A percentile compares a stretch with the other conserved stretches of the same genome.
Conservation (phyloP, 2,888 invertebrate genomes). For the Autographa pulchrina region DNA sequence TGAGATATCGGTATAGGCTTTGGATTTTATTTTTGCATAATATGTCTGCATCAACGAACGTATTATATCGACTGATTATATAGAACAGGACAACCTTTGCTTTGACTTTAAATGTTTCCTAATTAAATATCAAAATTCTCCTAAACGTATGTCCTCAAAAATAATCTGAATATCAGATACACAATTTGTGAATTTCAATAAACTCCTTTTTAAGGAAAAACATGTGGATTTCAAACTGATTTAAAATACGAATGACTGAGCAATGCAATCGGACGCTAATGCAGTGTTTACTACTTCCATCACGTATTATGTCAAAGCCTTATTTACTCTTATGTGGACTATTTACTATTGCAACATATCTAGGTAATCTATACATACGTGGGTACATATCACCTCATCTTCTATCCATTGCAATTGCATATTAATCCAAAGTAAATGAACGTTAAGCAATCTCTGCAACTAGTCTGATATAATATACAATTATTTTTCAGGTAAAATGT, state of each 20-base stretch:
- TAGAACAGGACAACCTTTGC: too few species aligned
- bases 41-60: not conserved
- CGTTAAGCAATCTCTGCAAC: too few species aligned
- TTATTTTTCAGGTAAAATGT: too few species aligned
- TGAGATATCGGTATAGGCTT: constrained; percentile 22
- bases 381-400: too few species aligned
- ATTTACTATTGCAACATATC: constrained; percentile 16
- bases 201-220: constrained; percentile 28
- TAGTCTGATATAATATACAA: too few species aligned
- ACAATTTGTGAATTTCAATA: not conserved
- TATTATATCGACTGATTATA: not conserved
- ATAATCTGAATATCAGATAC: too few species aligned
- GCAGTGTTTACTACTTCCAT: constrained; percentile 15
- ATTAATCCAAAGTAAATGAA: too few species aligned
- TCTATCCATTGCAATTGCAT: too few species aligned
- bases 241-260: constrained; percentile 38
- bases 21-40: not conserved
- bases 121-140: too few species aligned
- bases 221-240: constrained; percentile 18
- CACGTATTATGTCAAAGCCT: constrained; percentile 32
- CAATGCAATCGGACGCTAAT: not conserved
- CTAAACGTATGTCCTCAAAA: too few species aligned
- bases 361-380: too few species aligned
- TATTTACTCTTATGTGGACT: constrained; percentile 25
- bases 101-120: too few species aligned